These are phyloP conservation scores for Alethe diademata DNA, from an alignment of 2,113 vertebrate genomes.

Conservation along the genomic window DNA sequence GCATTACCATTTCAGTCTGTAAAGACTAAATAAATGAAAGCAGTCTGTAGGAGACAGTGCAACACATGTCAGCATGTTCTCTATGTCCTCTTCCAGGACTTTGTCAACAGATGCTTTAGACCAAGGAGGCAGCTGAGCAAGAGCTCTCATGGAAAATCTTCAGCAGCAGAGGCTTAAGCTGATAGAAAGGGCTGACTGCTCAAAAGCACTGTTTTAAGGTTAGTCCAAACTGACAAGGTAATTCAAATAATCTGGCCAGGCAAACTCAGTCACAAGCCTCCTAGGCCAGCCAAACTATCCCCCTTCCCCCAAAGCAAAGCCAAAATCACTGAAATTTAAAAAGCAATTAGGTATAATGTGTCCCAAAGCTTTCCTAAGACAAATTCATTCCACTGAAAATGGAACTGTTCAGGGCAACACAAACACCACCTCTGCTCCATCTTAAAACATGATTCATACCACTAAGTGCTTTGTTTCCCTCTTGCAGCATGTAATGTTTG, in stretches of 20 bases:
- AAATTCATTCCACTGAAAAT: background rate
- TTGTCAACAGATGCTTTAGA: background rate
- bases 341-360: background rate
- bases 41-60: background rate
- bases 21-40: background rate
- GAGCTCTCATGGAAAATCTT: background rate
- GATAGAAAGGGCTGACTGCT: background rate
- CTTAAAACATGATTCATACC: slow-evolving; percentile 25
- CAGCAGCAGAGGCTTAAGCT: background rate
- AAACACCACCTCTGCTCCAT: background rate
- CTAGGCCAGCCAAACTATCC: background rate
- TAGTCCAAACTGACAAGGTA: background rate
- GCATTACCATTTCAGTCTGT: background rate
- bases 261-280: background rate
- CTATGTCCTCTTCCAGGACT: background rate
- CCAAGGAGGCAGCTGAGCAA: background rate
- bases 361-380: background rate
- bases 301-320: background rate
- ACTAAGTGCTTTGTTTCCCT: slow-evolving; percentile 28
- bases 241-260: background rate
- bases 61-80: background rate
- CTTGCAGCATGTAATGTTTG: background rate
- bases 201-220: background rate
- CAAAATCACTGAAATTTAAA: background rate
- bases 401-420: background rate